Evolutionary conservation across 1,140 invertebrate genomes (phyloP), one percentile per base, ranked within the genome.

Genomic region (Lethrus apterus): DNA sequence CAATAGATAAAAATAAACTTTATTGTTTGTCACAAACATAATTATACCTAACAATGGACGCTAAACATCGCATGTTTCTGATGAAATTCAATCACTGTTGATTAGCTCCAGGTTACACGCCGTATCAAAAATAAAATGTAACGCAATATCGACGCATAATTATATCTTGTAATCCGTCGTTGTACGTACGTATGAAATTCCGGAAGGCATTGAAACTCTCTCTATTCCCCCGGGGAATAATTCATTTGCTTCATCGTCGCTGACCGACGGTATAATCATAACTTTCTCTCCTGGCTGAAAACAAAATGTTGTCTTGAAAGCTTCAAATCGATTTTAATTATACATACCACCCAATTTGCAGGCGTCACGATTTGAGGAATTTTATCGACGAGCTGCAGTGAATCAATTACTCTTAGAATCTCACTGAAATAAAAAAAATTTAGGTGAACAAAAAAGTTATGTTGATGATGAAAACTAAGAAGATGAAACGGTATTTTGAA

Each of bases 321-420:
- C 4, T 44, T 44, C 17, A 26, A 38, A 8, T 4, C 2, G 14
- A 15, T 30, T 5, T 10, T 9, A 41, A 8, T 17, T 23, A 26
- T 24, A 29, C 34, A 41, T 73, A 89, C 84, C 64, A 78, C 71
- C 91, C 91, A 94, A 60, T 92, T 86, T 18, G 81, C 89, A 11
- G 91, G 91, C 1, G 91, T 94, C 8, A 75, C 79, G 15, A 91
- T 80, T 57, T 89, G 74, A 52, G 83, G 81, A 32, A 68, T 66
- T 34, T 70, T 74, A 46, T 83, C 79, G 4, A 84, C 85, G 31
- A 95, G 67, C 66, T 93, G 89, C 3, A 96, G 71, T 2, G 90
- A 91, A 68, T 96, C 92, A 46, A 95, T 78, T 4, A 84, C 82
- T 43, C 92, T 75, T 21, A 95, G 62, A 55, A 95, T 88, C 75